Base-by-base conservation (phyloP, 2,888 invertebrate genomes). In the Acronicta alni region DNA sequence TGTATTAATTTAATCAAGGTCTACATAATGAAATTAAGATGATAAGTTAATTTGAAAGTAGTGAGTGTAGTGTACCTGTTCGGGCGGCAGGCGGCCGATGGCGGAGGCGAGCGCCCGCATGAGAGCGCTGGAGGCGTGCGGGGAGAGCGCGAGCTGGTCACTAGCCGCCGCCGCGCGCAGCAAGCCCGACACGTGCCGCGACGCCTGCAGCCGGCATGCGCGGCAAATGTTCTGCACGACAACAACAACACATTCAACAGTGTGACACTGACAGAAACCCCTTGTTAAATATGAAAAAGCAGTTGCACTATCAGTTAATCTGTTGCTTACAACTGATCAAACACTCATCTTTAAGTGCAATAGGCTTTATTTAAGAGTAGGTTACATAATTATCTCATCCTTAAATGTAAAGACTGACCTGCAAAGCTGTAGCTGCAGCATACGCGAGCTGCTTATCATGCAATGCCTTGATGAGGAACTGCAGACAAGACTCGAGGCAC, bases 391-490 rank as follows among this genome's bases (percentile, higher is more conserved):
- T 10, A 12, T 30, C 3, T 12, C 30, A 30, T 12, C 3, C 30
- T 12, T 30, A 30, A 12, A 30, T 32, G 17, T 17, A 4, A 17
- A 3, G 9, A 17, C 48, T 58, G 38, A 92, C 93, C 90, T 98
- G 97, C 48, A 99, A 86, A 0, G 99, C 97, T 12, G 96, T 95
- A 10, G 99, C 98, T 1, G 99, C 97, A 0, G 97, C 97, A 15
- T 96, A 95, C 0, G 97, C 97, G 52, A 98, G 89, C n/a, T 96
- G 96, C 51, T 95, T 95, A 79, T 97, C 96, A 57, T 96, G 96
- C 68, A 98, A 90, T 58, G 97, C 97, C 41, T 95, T 95, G 83
- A 86, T 77, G 46, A 88, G 85, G 61, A 97, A 97, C 89, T 98
- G 97, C 60, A 98, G 93, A 46, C 97, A 96, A 14, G 97, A 96